Base-by-base conservation (phyloP, 2,888 invertebrate species). In the Electrophaes corylata region DNA sequence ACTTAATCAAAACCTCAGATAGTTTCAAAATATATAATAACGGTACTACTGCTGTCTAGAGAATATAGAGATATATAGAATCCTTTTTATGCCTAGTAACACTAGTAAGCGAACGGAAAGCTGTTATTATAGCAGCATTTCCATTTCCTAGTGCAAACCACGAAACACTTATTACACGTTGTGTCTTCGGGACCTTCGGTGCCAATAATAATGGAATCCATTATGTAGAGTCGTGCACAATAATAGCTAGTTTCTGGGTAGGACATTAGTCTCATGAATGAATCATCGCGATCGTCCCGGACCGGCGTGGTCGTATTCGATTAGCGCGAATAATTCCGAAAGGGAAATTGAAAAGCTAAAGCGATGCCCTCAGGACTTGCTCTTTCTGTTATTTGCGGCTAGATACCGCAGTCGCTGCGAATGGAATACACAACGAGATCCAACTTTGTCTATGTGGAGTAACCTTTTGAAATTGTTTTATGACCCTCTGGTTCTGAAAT, bases 321-420 rank as follows among this genome's bases (percentile, higher is more conserved):
- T 91, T 91, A 91, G 88, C 81, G 84, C 86, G 85, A 90, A 89
- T 91, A 88, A 91, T 91, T 88, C 87, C 84, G 88, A 91, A 91
- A 91, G 89, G 91, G 91, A 91, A 91, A 91, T 91, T 91, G 91
- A 91, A 91, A 90, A 90, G 89, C 90, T 87, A 84, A 86, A 87
- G 88, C 86, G 88, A 88, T 87, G 85, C 90, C 89, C 90, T 75
- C 77, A 89, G 91, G 91, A 90, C 83, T 87, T 86, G 89, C 89
- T 90, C 90, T 90, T 90, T 90, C 89, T 89, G 86, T 87, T 90
- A 90, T 87, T 90, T 87, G 90, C 83, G 88, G 88, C 78, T 78
- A 79, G 81, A 78, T 77, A 78, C 75, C 74, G 72, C 77, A 76
- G 76, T 45, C 72, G 70, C 72, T 75, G 80, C 70, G 76, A 75